Percentiles rank a stretch among this genome's conserved stretches.
phyloP scores from a whole-genome alignment of 2,888 invertebrate species.

The Spodoptera exigua region DNA sequence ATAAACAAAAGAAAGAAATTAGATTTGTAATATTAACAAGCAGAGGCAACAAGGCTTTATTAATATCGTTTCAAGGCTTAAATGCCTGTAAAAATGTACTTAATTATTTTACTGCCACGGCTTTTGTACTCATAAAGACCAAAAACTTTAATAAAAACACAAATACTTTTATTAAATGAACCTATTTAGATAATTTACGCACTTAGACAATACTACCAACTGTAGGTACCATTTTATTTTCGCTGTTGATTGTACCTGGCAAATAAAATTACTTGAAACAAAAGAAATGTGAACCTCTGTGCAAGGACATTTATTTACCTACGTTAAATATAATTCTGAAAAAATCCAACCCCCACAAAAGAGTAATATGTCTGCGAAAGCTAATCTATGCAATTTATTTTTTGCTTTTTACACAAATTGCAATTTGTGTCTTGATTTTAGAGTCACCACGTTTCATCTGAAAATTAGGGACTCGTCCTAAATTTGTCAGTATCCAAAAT shows the following conservation, averaged over 20 bases:
- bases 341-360: slow-evolving; percentile 13
- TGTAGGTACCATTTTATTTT: slow-evolving; percentile 15
- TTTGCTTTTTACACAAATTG: slow-evolving; percentile 42
- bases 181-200: background rate
- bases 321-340: slow-evolving; percentile 28
- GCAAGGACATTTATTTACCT: slow-evolving; percentile 28
- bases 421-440: slow-evolving; percentile 42
- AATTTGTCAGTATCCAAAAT: background rate
- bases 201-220: background rate
- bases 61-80: too few species aligned
- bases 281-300: slow-evolving; percentile 4
- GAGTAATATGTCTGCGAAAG: slow-evolving; percentile 32
- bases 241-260: slow-evolving; percentile 2
- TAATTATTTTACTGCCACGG: too few species aligned
- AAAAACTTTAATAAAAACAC: too few species aligned
- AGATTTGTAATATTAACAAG: too few species aligned
- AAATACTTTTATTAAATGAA: background rate
- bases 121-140: too few species aligned
- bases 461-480: background rate
- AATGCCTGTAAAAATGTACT: too few species aligned
- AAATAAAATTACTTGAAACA: slow-evolving; percentile 12
- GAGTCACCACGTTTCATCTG: slow-evolving; percentile 7
- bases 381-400: slow-evolving; percentile 37
- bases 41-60: too few species aligned
- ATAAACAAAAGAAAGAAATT: too few species aligned